Conservation (phyloP, 2,113 vertebrate genomes). For the Etheostoma cragini region DNA sequence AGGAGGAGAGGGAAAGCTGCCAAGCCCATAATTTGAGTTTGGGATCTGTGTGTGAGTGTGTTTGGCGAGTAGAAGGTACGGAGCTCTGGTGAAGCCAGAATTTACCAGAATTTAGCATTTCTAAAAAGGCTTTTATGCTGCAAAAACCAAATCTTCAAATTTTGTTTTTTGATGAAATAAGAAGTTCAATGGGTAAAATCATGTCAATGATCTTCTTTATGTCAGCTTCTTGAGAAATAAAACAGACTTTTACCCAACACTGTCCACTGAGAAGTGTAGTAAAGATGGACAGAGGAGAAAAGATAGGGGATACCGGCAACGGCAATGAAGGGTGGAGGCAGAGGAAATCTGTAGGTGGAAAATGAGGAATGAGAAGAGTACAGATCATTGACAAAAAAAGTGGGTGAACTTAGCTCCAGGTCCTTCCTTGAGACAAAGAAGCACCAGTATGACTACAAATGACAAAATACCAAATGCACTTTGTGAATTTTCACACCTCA, state of each 20-base stretch:
- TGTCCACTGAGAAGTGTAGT: neutral
- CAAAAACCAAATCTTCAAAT: conserved; percentile 5
- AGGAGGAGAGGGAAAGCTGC: conserved; percentile 56
- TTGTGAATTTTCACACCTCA: neutral
- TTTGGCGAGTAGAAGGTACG: conserved; percentile 51
- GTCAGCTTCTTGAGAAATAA: conserved; percentile 1
- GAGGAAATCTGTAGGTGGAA: conserved; percentile 12
- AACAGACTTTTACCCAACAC: conserved; percentile 3
- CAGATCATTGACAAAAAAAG: neutral
- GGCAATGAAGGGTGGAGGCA: conserved; percentile 15
- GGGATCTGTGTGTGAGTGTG: conserved; percentile 52
- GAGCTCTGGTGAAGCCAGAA: conserved; percentile 38
- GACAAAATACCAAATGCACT: neutral
- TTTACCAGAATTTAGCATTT: conserved; percentile 9
- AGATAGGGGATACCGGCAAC: neutral
- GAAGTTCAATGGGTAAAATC: neutral
- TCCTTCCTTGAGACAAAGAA: neutral
- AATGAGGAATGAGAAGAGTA: neutral
- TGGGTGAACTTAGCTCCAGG: neutral
- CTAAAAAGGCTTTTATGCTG: conserved; percentile 41
- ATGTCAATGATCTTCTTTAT: conserved; percentile 6
- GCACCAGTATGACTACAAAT: neutral
- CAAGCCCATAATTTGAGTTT: conserved; percentile 70
- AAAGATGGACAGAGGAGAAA: neutral
- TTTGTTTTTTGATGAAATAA: neutral